phyloP scores from a whole-genome alignment of 2,888 invertebrate genomes.

The Ariolimax columbianus region DNA sequence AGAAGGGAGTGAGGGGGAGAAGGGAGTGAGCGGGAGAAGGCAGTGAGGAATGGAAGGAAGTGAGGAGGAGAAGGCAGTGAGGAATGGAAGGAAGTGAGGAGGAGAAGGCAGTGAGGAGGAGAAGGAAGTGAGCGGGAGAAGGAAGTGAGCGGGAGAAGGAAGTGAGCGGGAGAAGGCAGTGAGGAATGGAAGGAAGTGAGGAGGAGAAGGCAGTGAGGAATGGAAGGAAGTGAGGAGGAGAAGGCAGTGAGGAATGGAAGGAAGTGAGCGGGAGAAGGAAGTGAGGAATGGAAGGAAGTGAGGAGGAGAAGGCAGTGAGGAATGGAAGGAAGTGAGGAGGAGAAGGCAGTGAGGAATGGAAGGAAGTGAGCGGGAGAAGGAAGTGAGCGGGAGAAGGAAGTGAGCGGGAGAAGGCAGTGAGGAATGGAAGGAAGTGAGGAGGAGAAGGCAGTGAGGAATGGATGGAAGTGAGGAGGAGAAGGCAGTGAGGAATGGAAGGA shows the following conservation, averaged over 20 bases:
- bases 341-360: background rate
- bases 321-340: too few relatives aligned
- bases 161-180: background rate
- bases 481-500: background rate
- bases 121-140: background rate
- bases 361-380: background rate
- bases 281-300: constrained; percentile 9
- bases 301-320: constrained; percentile 13
- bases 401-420: background rate
- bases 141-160: background rate
- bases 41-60: background rate
- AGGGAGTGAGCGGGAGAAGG: background rate
- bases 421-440: background rate
- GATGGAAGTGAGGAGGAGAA: background rate
- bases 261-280: background rate
- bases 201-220: background rate
- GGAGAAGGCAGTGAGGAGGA: too few relatives aligned
- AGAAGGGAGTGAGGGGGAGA: too few relatives aligned
- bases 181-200: background rate
- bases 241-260: background rate
- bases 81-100: background rate
- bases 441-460: too few relatives aligned
- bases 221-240: background rate
- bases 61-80: background rate
- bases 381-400: background rate